Conservation (phyloP, 2,797 vertebrate species). For the Diglossa cyanea region DNA sequence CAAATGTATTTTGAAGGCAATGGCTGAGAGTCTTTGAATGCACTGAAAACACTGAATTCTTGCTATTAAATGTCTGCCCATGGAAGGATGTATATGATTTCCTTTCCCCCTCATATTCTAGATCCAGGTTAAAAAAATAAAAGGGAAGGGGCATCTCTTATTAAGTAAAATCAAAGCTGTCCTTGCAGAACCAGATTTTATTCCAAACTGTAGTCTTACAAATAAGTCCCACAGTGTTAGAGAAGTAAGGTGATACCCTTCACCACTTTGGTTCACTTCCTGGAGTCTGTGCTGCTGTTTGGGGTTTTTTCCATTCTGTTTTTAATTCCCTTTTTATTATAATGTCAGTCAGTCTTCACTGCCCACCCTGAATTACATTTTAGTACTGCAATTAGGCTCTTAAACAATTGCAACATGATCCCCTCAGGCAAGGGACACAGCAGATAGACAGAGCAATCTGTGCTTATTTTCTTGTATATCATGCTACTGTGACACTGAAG, state of each 20-base stretch:
- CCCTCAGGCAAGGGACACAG: neutral
- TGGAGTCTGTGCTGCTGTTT: neutral
- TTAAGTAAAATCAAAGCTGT: neutral
- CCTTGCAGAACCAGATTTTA: neutral
- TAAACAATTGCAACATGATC: neutral
- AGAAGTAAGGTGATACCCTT: neutral
- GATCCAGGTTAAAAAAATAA: neutral
- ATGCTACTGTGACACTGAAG: neutral
- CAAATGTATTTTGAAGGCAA: neutral
- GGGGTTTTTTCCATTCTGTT: neutral
- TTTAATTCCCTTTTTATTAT: neutral
- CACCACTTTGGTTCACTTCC: neutral
- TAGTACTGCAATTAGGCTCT: neutral
- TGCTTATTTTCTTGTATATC: neutral
- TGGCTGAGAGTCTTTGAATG: neutral
- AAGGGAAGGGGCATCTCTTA: neutral
- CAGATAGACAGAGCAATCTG: neutral
- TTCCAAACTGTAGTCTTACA: neutral
- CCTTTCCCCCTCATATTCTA: neutral
- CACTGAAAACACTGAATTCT: neutral
- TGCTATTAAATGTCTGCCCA: neutral
- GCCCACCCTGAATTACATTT: neutral
- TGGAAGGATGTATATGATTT: neutral
- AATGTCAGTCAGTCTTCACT: neutral
- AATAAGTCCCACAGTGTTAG: neutral